Conservation (phyloP, 2,888 invertebrate species). For the Exocentrus adspersus region DNA sequence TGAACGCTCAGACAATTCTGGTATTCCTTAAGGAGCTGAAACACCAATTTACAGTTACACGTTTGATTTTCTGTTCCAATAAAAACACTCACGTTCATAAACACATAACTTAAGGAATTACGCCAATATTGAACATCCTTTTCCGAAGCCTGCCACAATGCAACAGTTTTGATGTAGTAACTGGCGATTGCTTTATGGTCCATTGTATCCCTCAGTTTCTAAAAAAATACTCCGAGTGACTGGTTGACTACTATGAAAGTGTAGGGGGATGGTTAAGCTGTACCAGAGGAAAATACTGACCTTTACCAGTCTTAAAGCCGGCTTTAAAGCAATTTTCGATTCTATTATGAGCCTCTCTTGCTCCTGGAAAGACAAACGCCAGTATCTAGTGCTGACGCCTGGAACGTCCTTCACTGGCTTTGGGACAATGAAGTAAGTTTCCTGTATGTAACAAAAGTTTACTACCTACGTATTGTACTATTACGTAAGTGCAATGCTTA, state of each 20-base stretch:
- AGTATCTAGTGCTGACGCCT: constrained; percentile 57
- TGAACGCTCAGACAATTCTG: constrained; percentile 54
- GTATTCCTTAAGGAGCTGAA: constrained; percentile 63
- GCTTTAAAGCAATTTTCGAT: constrained; percentile 63
- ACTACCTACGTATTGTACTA: too few species aligned
- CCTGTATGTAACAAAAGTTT: constrained; percentile 43
- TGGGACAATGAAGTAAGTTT: constrained; percentile 67
- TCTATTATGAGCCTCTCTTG: constrained; percentile 67
- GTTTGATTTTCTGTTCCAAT: constrained; percentile 19
- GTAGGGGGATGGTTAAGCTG: too few species aligned
- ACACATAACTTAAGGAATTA: constrained; percentile 47
- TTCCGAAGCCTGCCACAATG: constrained; percentile 57
- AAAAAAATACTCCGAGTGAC: too few species aligned
- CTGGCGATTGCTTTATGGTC: constrained; percentile 65
- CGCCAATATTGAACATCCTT: constrained; percentile 41
- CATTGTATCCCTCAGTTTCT: constrained; percentile 66
- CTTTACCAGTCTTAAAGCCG: constrained; percentile 63
- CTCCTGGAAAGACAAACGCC: constrained; percentile 70
- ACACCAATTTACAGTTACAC: constrained; percentile 45
- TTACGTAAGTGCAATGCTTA: too few species aligned
- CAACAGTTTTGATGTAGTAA: constrained; percentile 69
- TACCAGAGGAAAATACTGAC: too few species aligned
- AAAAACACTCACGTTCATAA: constrained; percentile 56
- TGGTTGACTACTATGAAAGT: too few species aligned
- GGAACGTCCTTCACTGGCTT: constrained; percentile 62